phyloP scores from a whole-genome alignment of 2,888 invertebrate genomes.

The Sminthurides aquaticus region DNA sequence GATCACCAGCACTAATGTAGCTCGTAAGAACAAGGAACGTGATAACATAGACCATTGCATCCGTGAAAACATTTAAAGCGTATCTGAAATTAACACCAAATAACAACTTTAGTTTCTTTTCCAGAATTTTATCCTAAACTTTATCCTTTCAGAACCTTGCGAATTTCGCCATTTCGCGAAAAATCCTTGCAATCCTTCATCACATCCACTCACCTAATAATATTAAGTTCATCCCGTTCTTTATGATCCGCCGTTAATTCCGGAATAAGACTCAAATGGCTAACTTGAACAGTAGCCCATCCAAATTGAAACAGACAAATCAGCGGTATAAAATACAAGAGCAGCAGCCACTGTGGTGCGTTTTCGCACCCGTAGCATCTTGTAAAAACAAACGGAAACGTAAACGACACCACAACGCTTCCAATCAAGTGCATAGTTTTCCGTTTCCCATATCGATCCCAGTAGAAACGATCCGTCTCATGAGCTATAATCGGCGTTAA shows the following conservation, averaged over 20 bases:
- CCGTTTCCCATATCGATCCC: conserved; percentile 34
- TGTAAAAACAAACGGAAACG: conserved; percentile 52
- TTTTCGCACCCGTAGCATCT: conserved; percentile 43
- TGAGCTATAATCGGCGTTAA: conserved; percentile 52
- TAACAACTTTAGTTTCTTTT: too few species aligned
- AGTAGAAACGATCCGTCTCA: conserved; percentile 45
- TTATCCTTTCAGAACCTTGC: too few species aligned
- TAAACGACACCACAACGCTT: conserved; percentile 45
- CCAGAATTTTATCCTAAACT: too few species aligned
- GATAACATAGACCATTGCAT: conserved; percentile 27
- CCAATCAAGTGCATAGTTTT: conserved; percentile 44
- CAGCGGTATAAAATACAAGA: conserved; percentile 45
- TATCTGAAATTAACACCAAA: conserved; percentile 4
- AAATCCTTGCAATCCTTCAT: too few species aligned
- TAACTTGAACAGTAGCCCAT: conserved; percentile 54
- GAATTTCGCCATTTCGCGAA: too few species aligned
- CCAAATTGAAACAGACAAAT: conserved; percentile 53
- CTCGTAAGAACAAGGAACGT: conserved; percentile 14
- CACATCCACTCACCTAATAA: conserved; percentile 46
- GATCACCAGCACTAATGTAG: background rate
- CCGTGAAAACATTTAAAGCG: conserved; percentile 18
- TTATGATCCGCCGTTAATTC: conserved; percentile 47
- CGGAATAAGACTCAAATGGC: conserved; percentile 53
- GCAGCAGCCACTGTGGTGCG: conserved; percentile 45
- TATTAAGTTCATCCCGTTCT: conserved; percentile 49